Evolutionary conservation across 2,113 vertebrate species (phyloP).

Genomic region (Anolis carolinensis): DNA sequence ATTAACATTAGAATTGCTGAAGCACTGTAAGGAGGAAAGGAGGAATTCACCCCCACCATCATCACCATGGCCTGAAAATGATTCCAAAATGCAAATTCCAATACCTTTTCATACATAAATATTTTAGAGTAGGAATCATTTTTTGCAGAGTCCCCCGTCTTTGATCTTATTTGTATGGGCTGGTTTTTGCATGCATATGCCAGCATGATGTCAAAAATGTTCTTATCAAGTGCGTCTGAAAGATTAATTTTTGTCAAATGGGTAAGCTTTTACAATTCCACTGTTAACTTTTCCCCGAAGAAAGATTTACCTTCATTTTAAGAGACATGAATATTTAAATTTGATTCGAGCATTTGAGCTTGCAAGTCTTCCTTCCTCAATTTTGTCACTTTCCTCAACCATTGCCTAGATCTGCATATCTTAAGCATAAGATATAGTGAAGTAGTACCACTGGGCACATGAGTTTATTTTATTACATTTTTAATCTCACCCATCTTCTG

Average conservation of each 20-base stretch:
- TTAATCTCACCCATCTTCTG: neutral
- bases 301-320: constrained; percentile 1
- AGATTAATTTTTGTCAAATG: constrained; percentile 1
- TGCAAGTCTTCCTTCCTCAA: too few species aligned
- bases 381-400: neutral
- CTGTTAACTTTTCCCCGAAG: neutral
- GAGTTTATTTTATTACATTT: neutral
- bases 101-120: neutral
- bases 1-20: neutral
- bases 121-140: neutral
- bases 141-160: neutral
- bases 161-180: constrained; percentile 4
- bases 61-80: neutral
- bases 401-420: neutral
- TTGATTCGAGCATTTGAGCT: neutral
- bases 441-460: neutral
- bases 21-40: neutral
- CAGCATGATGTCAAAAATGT: constrained; percentile 3
- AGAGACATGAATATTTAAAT: constrained; percentile 5
- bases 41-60: neutral
- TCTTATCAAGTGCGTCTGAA: neutral
- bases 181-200: neutral
- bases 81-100: neutral
- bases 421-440: neutral
- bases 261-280: neutral